These are phyloP conservation scores for Sycophila sp. DNA, from an alignment of 1,140 invertebrate genomes.

Conservation along the genomic window DNA sequence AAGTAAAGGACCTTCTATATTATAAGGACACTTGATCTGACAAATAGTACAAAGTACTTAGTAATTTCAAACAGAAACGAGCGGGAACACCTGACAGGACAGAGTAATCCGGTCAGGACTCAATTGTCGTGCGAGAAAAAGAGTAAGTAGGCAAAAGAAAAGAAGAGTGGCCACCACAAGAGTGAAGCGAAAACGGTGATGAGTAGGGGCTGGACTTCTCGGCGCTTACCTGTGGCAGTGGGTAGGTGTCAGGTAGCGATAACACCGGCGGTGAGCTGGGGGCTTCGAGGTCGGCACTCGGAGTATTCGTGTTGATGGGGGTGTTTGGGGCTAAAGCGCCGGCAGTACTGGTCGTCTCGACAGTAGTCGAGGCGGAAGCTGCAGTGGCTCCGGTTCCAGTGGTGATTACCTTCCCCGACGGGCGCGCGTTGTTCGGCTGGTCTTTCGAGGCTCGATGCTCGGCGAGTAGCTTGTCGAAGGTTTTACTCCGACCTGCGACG, in stretches of 20 bases:
- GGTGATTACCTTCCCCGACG: slow-evolving; percentile 48
- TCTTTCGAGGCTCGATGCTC: slow-evolving; percentile 79
- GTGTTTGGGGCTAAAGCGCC: slow-evolving; percentile 46
- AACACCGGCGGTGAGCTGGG: slow-evolving; percentile 63
- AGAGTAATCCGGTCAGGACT: too few relatives aligned
- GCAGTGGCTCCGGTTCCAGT: slow-evolving; percentile 49
- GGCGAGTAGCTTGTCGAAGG: slow-evolving; percentile 82
- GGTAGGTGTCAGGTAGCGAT: slow-evolving; percentile 63
- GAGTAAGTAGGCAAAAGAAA: too few relatives aligned
- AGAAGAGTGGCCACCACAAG: slow-evolving; percentile 33
- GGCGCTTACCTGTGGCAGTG: slow-evolving; percentile 62
- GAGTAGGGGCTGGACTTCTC: too few relatives aligned
- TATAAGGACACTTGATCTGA: too few relatives aligned
- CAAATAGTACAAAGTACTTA: too few relatives aligned
- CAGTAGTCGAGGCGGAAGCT: slow-evolving; percentile 32
- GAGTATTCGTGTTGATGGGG: background rate
- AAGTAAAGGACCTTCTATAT: too few relatives aligned
- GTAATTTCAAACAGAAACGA: too few relatives aligned
- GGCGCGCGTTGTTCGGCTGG: slow-evolving; percentile 54
- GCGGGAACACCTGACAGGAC: too few relatives aligned
- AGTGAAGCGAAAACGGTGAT: too few relatives aligned
- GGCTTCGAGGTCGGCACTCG: slow-evolving; percentile 48
- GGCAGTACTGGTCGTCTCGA: slow-evolving; percentile 47
- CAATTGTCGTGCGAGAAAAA: too few relatives aligned
- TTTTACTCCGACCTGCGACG: slow-evolving; percentile 78